phyloP scores from a whole-genome alignment of 2,797 vertebrate species.

The Acropternis orthonyx region DNA sequence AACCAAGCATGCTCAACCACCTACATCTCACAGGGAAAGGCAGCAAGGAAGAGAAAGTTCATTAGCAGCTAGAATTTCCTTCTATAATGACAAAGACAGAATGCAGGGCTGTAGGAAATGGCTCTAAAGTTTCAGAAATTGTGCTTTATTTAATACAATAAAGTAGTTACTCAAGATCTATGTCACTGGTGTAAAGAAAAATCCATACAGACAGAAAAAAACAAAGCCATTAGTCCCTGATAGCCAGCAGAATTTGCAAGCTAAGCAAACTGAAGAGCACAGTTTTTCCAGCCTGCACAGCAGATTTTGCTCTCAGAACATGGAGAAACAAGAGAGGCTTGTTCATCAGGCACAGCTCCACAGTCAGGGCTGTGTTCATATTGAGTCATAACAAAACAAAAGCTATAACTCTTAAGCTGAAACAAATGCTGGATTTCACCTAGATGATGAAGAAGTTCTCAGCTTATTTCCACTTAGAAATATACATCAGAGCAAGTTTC shows the following conservation, averaged over 20 bases:
- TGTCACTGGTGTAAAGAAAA: background rate
- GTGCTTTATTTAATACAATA: background rate
- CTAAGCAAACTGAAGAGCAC: background rate
- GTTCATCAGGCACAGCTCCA: background rate
- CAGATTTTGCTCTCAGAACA: background rate
- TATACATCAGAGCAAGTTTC: background rate
- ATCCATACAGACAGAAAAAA: background rate
- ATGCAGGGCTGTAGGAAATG: background rate
- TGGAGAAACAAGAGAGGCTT: background rate
- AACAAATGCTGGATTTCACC: accelerated
- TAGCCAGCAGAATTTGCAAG: background rate
- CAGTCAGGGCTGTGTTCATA: accelerated
- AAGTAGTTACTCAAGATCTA: background rate
- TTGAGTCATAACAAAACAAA: background rate
- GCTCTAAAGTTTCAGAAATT: background rate
- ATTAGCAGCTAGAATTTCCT: background rate
- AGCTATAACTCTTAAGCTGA: accelerated
- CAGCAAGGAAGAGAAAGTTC: background rate
- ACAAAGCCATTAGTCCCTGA: background rate
- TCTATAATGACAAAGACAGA: background rate
- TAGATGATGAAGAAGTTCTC: accelerated
- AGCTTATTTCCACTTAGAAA: background rate
- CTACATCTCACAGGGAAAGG: background rate
- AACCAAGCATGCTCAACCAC: background rate
- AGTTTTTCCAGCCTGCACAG: background rate